Evolutionary conservation across 2,888 invertebrate species (phyloP).

Genomic region (Synergus itoensis): DNA sequence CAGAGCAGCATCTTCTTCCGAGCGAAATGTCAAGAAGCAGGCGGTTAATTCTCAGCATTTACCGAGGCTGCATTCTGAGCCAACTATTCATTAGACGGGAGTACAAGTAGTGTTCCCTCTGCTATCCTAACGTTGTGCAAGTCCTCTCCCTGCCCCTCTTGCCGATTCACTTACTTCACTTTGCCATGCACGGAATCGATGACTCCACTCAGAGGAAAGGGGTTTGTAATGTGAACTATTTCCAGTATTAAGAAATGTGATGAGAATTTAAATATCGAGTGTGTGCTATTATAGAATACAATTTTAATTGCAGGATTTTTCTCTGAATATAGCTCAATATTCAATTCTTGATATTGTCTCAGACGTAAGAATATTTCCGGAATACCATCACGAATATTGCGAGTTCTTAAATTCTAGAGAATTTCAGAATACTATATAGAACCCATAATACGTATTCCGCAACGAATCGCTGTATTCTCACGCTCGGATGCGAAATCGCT

Average conservation of each 20-base stretch:
- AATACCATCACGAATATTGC: no score
- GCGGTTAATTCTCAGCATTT: conserved; percentile 71
- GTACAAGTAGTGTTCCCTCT: conserved; percentile 64
- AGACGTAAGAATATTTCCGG: no score
- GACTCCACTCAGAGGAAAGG: neutral
- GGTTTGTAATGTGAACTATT: neutral
- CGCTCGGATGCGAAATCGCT: neutral
- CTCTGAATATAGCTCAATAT: no score
- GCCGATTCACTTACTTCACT: conserved; percentile 47
- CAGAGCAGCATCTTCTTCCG: conserved; percentile 62
- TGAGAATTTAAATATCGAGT: neutral
- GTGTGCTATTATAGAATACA: neutral
- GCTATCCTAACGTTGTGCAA: conserved; percentile 63
- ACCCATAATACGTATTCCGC: no score
- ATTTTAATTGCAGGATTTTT: neutral
- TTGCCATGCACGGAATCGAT: conserved; percentile 41
- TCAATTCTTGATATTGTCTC: no score
- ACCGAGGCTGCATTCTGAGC: conserved; percentile 63
- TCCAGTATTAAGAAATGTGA: neutral
- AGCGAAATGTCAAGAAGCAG: conserved; percentile 74
- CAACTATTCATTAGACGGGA: conserved; percentile 71
- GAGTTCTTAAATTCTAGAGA: no score
- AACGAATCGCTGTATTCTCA: neutral
- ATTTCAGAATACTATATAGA: no score
- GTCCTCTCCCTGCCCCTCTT: conserved; percentile 29